Evolutionary conservation across 2,888 invertebrate genomes (phyloP).

Genomic region (Meteorus cinctellus): DNA sequence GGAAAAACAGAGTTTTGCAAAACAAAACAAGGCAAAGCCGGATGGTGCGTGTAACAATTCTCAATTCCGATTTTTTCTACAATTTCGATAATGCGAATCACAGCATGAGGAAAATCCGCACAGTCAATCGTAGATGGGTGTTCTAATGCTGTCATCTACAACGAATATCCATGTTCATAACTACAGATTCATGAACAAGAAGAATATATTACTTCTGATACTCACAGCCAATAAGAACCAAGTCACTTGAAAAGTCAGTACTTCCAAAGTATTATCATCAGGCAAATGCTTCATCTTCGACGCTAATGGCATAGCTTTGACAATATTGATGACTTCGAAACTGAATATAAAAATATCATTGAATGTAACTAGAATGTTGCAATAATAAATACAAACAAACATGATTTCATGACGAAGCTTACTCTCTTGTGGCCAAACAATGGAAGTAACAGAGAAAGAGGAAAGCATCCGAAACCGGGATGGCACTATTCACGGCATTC

Average conservation of each 20-base stretch:
- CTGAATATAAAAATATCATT: conserved; percentile 50
- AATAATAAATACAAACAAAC: neutral
- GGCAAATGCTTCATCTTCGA: neutral
- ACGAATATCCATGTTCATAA: neutral
- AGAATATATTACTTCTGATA: conserved; percentile 3
- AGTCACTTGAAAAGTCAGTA: conserved; percentile 52
- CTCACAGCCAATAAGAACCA: conserved; percentile 59
- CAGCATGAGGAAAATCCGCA: conserved; percentile 45
- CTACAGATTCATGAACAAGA: neutral
- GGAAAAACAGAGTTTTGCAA: conserved; percentile 51
- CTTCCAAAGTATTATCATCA: neutral
- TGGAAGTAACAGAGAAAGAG: conserved; percentile 43
- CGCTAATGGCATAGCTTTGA: neutral
- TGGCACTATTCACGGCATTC: conserved; percentile 38
- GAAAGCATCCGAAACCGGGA: conserved; percentile 43
- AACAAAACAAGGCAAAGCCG: conserved; percentile 53
- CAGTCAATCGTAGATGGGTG: conserved; percentile 40
- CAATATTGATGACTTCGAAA: neutral
- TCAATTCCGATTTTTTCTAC: conserved; percentile 48
- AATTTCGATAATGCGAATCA: conserved; percentile 41
- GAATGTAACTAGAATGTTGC: neutral
- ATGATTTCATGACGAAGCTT: neutral
- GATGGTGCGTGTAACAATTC: conserved; percentile 58
- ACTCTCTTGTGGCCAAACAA: neutral
- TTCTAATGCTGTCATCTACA: conserved; percentile 48